Conservation (phyloP, 2,888 invertebrate species). For the Keiferia lycopersicella region DNA sequence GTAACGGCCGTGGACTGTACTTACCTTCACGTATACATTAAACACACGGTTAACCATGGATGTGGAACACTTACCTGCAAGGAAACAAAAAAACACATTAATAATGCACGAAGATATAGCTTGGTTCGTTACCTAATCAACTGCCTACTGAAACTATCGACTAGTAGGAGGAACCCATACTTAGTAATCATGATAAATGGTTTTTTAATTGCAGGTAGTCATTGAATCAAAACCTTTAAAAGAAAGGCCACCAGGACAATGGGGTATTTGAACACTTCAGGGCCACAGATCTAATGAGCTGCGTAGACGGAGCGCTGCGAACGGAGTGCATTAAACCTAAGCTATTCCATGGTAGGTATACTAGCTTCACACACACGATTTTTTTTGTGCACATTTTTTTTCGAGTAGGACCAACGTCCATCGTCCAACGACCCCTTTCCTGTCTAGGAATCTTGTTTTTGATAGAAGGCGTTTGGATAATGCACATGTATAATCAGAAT, state of each 20-base stretch:
- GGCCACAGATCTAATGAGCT: not conserved
- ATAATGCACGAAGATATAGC: conserved; percentile 12
- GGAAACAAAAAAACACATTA: conserved; percentile 28
- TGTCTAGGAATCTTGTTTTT: no score
- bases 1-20: conserved; percentile 12
- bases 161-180: not conserved
- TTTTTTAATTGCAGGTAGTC: conserved; percentile 14
- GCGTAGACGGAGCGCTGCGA: no score
- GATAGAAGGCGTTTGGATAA: no score
- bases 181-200: conserved; percentile 15
- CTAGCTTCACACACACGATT: no score
- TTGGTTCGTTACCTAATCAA: conserved; percentile 13
- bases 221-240: conserved; percentile 11
- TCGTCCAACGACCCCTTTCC: no score
- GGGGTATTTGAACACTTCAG: conserved; percentile 7
- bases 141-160: conserved; percentile 12
- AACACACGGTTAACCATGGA: not conserved
- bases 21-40: conserved; percentile 7
- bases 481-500: no score
- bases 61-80: conserved; percentile 38
- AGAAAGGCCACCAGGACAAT: conserved; percentile 24
- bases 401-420: no score
- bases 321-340: no score
- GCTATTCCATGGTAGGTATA: no score
- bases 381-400: no score